These are phyloP conservation scores for Lophius americanus DNA, from an alignment of 2,797 vertebrate genomes.

Conservation along the genomic window DNA sequence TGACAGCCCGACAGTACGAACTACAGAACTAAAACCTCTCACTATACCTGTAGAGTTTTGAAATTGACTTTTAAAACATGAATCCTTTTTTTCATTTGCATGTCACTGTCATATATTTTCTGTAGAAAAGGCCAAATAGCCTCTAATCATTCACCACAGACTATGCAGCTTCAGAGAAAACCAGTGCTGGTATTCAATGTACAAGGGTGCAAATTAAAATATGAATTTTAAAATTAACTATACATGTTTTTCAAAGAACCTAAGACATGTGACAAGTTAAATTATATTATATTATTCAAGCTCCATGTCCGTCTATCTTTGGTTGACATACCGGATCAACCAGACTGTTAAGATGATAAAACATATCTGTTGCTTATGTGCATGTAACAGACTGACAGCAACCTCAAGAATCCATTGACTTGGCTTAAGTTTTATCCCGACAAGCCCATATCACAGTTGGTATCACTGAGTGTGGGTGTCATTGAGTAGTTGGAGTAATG, in stretches of 20 bases:
- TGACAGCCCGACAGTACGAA: not conserved
- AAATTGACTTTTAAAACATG: not conserved
- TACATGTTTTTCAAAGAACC: not conserved
- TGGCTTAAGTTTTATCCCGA: not conserved
- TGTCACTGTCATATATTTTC: too few species aligned
- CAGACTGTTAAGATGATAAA: not conserved
- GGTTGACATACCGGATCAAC: not conserved
- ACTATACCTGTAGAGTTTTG: not conserved
- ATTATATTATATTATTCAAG: not conserved
- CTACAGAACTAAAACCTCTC: not conserved
- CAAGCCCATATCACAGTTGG: not conserved
- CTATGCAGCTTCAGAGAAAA: not conserved
- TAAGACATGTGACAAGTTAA: not conserved
- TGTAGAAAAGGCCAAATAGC: too few species aligned
- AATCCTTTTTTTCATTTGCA: too few species aligned
- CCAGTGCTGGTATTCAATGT: not conserved
- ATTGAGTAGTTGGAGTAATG: conserved; percentile 32
- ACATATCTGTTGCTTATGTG: too few species aligned
- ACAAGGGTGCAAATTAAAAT: conserved; percentile 18
- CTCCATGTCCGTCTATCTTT: not conserved
- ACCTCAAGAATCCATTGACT: conserved; percentile 8
- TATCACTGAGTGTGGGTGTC: not conserved
- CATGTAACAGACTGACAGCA: conserved; percentile 23
- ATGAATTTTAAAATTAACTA: conserved; percentile 20
- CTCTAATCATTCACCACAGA: not conserved